Evolutionary conservation across 2,113 vertebrate species (phyloP).

Genomic region (Protobothrops flavoviridis): DNA sequence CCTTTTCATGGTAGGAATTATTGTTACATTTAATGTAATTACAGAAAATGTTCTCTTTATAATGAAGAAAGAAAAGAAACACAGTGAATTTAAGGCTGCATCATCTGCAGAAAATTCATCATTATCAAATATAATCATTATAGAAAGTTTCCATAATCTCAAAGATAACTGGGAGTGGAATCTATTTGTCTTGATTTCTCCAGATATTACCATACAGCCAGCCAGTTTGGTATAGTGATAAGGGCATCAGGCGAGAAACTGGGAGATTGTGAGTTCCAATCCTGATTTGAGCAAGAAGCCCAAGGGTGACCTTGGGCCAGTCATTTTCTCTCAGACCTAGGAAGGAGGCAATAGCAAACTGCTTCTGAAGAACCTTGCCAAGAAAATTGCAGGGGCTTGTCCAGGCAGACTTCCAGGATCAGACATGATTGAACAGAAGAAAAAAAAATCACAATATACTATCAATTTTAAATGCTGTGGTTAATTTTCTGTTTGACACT

Average conservation of each 20-base stretch:
- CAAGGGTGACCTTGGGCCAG: neutral
- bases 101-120: neutral
- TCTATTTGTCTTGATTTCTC: neutral
- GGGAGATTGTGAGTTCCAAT: neutral
- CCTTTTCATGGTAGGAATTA: slow-evolving; percentile 46
- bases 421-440: neutral
- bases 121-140: neutral
- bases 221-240: neutral
- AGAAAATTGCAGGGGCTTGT: neutral
- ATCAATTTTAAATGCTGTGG: neutral
- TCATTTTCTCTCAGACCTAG: neutral
- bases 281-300: neutral
- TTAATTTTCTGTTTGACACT: neutral
- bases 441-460: neutral
- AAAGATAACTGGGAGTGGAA: neutral
- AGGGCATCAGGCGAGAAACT: neutral
- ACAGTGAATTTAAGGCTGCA: slow-evolving; percentile 14
- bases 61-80: slow-evolving; percentile 11
- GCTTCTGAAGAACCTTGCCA: neutral
- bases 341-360: neutral
- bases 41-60: slow-evolving; percentile 31
- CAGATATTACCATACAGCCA: neutral
- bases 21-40: slow-evolving; percentile 34
- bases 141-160: slow-evolving; percentile 20
- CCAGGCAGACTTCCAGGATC: neutral